Evolutionary conservation across 2,113 vertebrate species (phyloP).

Genomic region (Antigone vipio): DNA sequence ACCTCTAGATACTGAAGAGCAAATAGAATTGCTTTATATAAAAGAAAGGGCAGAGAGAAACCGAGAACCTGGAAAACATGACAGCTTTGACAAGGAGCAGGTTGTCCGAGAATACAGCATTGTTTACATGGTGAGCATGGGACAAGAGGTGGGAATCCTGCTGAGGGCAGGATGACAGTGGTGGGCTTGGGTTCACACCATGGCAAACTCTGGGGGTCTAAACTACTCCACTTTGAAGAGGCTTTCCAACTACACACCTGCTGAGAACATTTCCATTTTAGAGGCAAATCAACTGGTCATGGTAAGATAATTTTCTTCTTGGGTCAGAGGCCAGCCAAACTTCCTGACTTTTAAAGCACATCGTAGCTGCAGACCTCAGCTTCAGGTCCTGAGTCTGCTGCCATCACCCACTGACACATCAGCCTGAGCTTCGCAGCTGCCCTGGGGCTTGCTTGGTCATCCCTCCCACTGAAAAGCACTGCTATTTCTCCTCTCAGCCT

Average conservation of each 20-base stretch:
- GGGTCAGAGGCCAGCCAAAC: neutral
- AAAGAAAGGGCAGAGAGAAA: neutral
- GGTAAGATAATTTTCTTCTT: slow-evolving; percentile 19
- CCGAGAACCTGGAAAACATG: neutral
- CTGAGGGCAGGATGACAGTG: neutral
- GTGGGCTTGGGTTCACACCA: neutral
- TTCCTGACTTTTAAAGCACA: neutral
- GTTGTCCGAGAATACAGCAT: neutral
- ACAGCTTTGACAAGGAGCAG: neutral
- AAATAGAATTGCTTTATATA: neutral
- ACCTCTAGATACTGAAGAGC: neutral
- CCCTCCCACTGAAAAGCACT: neutral
- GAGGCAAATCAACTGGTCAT: slow-evolving; percentile 12
- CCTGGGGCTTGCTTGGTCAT: neutral
- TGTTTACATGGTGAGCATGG: fast-evolving
- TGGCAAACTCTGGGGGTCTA: neutral
- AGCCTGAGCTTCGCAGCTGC: neutral
- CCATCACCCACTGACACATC: neutral
- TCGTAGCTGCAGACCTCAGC: neutral
- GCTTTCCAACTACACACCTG: neutral
- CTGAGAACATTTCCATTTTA: slow-evolving; percentile 36
- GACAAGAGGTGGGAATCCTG: neutral
- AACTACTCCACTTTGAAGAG: neutral
- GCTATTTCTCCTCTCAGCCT: neutral
- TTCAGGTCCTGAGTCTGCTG: neutral